Percentiles rank a stretch among this genome's conserved stretches.
phyloP scores from a whole-genome alignment of 2,797 vertebrate species.

The Scyliorhinus canicula region DNA sequence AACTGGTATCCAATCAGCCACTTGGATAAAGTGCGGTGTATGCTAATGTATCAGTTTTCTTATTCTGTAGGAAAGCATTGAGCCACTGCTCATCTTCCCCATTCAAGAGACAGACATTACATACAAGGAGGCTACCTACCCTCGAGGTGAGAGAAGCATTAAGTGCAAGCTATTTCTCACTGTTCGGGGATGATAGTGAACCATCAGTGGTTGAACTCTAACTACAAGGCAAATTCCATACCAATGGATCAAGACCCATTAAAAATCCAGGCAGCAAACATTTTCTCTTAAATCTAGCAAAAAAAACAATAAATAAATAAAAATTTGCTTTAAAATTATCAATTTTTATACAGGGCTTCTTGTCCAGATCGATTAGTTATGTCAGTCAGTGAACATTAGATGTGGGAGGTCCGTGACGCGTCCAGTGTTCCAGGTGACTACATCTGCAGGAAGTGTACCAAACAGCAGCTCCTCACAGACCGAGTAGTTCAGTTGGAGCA shows the following conservation, averaged over 20 bases:
- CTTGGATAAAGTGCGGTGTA: neutral
- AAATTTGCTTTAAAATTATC: neutral
- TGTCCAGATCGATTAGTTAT: neutral
- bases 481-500: too few relatives aligned
- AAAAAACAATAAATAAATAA: neutral
- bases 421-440: too few relatives aligned
- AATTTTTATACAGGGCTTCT: neutral
- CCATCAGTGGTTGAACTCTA: neutral
- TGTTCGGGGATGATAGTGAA: neutral
- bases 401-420: too few relatives aligned
- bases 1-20: neutral
- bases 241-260: neutral
- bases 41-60: neutral
- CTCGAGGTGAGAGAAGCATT: neutral
- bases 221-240: neutral
- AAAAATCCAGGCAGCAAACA: neutral
- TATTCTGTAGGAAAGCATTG: neutral
- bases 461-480: too few relatives aligned
- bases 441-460: too few relatives aligned
- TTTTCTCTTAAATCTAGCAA: neutral
- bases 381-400: too few relatives aligned
- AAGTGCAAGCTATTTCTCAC: too few relatives aligned
- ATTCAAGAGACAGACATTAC: neutral
- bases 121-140: neutral
- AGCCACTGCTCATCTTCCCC: neutral